Conservation (phyloP, 2,888 invertebrate genomes). For the Teleogryllus oceanicus region DNA sequence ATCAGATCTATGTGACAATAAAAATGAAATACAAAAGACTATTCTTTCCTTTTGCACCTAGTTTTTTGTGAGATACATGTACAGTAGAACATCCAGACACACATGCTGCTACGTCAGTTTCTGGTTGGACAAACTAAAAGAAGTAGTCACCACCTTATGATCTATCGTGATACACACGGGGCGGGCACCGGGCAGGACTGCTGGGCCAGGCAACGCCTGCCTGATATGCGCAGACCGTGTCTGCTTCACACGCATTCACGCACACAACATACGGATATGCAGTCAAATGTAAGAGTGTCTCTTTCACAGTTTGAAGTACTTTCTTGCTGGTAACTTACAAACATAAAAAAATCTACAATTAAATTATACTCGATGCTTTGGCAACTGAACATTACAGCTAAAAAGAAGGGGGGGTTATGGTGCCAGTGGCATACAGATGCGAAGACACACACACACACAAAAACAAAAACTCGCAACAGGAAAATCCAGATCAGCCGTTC, state of each 20-base stretch:
- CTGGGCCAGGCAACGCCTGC: conserved; percentile 2
- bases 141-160: conserved; percentile 18
- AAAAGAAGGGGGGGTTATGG: background rate
- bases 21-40: conserved; percentile 36
- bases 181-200: conserved; percentile 11
- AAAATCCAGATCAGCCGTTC: background rate
- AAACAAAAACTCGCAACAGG: no score
- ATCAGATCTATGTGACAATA: conserved; percentile 35
- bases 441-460: background rate
- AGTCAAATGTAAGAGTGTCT: background rate
- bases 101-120: conserved; percentile 22
- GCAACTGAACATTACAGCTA: conserved; percentile 20
- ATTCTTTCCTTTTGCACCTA: conserved; percentile 27
- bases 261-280: background rate
- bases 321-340: conserved; percentile 18
- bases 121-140: conserved; percentile 2
- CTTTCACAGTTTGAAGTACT: background rate
- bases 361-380: conserved; percentile 26
- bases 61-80: conserved; percentile 22
- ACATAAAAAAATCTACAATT: conserved; percentile 20
- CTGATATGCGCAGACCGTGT: background rate
- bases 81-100: conserved; percentile 26
- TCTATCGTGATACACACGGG: background rate
- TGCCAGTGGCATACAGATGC: background rate
- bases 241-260: background rate